These are phyloP conservation scores for Lucinisca nassula DNA, from an alignment of 2,888 invertebrate species.

Conservation along the genomic window DNA sequence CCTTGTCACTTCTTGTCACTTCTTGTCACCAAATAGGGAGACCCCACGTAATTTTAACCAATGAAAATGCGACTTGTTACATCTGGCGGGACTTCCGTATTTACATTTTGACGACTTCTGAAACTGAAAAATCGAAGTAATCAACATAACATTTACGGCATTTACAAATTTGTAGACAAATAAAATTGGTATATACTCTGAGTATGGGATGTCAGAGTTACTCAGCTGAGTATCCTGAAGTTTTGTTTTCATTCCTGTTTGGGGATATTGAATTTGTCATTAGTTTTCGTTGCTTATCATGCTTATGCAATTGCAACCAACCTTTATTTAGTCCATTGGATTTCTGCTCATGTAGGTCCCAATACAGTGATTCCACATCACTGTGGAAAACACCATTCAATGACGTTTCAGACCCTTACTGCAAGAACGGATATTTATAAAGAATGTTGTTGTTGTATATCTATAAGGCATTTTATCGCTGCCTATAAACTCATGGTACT, in stretches of 20 bases:
- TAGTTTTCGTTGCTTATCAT: background rate
- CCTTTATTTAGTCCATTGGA: background rate
- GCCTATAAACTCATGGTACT: too few relatives aligned
- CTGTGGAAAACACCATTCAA: background rate
- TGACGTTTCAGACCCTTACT: too few relatives aligned
- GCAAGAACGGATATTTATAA: too few relatives aligned
- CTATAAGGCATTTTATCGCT: too few relatives aligned
- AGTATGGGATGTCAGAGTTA: background rate
- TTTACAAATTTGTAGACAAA: background rate
- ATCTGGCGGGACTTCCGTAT: conserved; percentile 10
- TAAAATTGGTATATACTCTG: background rate
- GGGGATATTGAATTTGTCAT: background rate
- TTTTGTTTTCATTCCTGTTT: background rate
- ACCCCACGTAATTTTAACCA: background rate
- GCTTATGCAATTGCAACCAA: too few relatives aligned
- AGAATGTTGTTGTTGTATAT: too few relatives aligned
- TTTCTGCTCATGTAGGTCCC: background rate
- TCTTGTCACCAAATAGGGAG: too few relatives aligned
- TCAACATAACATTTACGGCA: background rate
- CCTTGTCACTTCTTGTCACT: too few relatives aligned
- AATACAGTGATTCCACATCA: background rate
- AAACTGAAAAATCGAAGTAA: background rate
- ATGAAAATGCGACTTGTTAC: background rate
- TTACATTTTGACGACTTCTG: background rate
- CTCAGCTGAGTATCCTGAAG: background rate